A percentile compares a stretch with the other conserved stretches of the same genome.
phyloP scores from a whole-genome alignment of 2,797 vertebrate genomes.

The Arrhamphus sclerolepis region DNA sequence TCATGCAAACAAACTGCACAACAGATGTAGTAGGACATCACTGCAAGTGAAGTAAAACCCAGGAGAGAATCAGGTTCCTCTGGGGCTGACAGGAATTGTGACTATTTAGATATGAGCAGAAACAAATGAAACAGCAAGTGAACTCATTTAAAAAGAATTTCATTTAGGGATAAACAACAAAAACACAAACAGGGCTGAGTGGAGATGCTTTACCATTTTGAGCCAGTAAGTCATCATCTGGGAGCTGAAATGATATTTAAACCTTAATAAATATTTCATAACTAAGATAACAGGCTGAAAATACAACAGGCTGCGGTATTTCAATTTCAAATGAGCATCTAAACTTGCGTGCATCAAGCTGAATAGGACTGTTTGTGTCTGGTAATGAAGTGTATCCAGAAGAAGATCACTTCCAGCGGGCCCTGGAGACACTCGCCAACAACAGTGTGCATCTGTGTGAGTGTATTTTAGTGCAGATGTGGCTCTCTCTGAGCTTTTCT shows the following conservation, averaged over 20 bases:
- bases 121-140: not conserved
- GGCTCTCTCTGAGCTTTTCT: constrained; percentile 6
- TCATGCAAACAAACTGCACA: constrained; percentile 45
- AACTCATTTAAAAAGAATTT: not conserved
- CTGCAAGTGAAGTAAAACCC: constrained; percentile 21
- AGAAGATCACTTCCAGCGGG: constrained; percentile 32
- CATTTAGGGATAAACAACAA: not conserved
- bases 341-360: constrained; percentile 29
- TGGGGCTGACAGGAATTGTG: constrained; percentile 28
- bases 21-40: constrained; percentile 43
- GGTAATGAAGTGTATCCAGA: constrained; percentile 49
- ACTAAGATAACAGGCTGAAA: constrained; percentile 26
- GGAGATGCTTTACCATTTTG: not conserved
- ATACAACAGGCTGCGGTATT: constrained; percentile 43
- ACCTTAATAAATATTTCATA: constrained; percentile 50
- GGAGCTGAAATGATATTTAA: constrained; percentile 25
- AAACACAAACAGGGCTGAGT: not conserved
- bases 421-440: constrained; percentile 30
- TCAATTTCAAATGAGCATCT: constrained; percentile 39
- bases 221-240: constrained; percentile 18
- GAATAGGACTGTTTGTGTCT: constrained; percentile 44
- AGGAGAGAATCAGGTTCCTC: constrained; percentile 14
- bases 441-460: constrained; percentile 4
- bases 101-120: constrained; percentile 12
- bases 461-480: constrained; percentile 11